Conservation (phyloP, 2,888 invertebrate genomes). For the Caenorhabditis zanzibari region DNA sequence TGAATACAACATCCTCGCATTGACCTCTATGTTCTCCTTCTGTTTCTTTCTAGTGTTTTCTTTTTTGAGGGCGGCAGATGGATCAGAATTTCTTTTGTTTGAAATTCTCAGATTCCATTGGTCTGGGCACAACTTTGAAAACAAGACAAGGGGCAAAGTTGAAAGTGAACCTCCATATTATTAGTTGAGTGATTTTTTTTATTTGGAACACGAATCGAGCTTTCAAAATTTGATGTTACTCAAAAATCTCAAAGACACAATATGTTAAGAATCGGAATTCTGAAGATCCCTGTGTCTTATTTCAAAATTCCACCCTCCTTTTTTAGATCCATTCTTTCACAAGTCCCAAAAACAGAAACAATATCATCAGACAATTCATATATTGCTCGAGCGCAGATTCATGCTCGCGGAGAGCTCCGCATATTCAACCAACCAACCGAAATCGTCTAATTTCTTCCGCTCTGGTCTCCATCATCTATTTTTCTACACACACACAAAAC, state of each 20-base stretch:
- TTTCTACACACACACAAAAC: slow-evolving; percentile 35
- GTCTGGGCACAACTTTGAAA: too few species aligned
- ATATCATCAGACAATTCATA: slow-evolving; percentile 61
- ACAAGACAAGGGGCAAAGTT: not conserved
- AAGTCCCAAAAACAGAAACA: slow-evolving; percentile 26
- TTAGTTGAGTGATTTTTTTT: too few species aligned
- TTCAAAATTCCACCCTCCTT: too few species aligned
- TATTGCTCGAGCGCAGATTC: slow-evolving; percentile 49
- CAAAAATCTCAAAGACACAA: too few species aligned
- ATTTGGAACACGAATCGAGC: too few species aligned
- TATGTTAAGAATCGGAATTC: too few species aligned
- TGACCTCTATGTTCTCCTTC: slow-evolving; percentile 22
- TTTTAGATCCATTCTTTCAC: too few species aligned
- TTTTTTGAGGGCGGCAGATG: not conserved
- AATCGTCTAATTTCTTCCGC: slow-evolving; percentile 71
- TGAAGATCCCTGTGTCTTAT: too few species aligned
- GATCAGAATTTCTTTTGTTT: slow-evolving; percentile 7
- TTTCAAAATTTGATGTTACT: too few species aligned
- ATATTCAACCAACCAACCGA: slow-evolving; percentile 68
- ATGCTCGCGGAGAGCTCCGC: slow-evolving; percentile 51
- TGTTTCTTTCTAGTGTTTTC: not conserved
- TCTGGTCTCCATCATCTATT: slow-evolving; percentile 66
- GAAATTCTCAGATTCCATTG: not conserved
- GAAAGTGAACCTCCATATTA: too few species aligned
- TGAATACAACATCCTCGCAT: slow-evolving; percentile 10